A percentile compares a stretch with the other conserved stretches of the same genome.
These are phyloP conservation scores for Hydropsyche tenuis DNA, from an alignment of 1,140 invertebrate species.

Conservation along the genomic window DNA sequence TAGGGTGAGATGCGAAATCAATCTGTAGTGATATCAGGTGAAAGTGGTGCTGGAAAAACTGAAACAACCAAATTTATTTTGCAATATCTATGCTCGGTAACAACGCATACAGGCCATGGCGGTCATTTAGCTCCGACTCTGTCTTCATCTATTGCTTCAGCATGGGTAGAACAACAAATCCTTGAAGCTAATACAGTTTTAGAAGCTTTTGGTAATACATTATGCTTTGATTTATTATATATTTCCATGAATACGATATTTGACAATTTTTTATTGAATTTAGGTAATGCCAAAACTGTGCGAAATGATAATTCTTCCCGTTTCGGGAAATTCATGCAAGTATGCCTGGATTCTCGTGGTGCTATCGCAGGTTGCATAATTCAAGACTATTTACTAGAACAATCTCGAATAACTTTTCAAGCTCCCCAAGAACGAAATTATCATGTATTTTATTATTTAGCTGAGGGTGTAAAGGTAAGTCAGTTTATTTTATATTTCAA, in stretches of 20 bases:
- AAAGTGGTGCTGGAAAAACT: slow-evolving; percentile 97
- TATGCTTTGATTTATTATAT: background rate
- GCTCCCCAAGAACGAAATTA: slow-evolving; percentile 92
- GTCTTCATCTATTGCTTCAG: slow-evolving; percentile 80
- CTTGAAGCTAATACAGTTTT: slow-evolving; percentile 92
- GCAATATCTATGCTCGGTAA: slow-evolving; percentile 91
- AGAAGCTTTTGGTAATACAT: slow-evolving; percentile 83
- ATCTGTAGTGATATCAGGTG: slow-evolving; percentile 96
- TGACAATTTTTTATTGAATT: slow-evolving; percentile 37
- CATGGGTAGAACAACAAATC: slow-evolving; percentile 94
- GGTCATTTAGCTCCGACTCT: slow-evolving; percentile 53
- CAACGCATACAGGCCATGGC: slow-evolving; percentile 53
- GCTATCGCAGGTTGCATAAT: slow-evolving; percentile 95
- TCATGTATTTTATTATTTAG: slow-evolving; percentile 96
- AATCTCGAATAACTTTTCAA: slow-evolving; percentile 95
- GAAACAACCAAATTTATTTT: slow-evolving; percentile 95
- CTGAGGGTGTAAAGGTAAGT: slow-evolving; percentile 76
- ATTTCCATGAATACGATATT: background rate
- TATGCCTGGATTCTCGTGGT: slow-evolving; percentile 89
- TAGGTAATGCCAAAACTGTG: slow-evolving; percentile 96
- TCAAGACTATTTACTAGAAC: slow-evolving; percentile 94
- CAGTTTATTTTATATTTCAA: no score
- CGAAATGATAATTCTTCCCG: slow-evolving; percentile 97
- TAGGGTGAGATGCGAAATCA: slow-evolving; percentile 68
- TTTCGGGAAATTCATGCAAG: slow-evolving; percentile 98